Base-by-base conservation (phyloP, 2,797 vertebrate genomes). In the Setipinna tenuifilis region DNA sequence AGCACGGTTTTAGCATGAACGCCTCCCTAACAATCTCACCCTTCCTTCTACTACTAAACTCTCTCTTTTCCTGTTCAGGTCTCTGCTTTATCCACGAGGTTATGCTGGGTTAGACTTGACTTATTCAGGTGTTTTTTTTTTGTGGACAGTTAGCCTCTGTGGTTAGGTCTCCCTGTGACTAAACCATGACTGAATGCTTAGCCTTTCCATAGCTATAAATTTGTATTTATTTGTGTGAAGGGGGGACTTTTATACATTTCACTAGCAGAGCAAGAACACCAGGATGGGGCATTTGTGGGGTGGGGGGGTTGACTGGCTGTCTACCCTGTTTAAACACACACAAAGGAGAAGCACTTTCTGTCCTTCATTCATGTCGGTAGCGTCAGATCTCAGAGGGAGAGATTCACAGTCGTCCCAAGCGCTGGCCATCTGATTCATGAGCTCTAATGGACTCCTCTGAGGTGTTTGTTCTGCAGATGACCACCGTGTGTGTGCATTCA, bases 1-100 rank as follows among this genome's bases (percentile, higher is more conserved):
- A 81, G 81, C 61, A 68, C 61, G 83, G 71, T 81, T 19, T 82
- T 23, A 82, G 68, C 59, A 82, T 58, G 48, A 86, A 16, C 14
- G 10, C 50, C 50, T 3, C 10, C 14, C 50, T 16, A 54, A 41
- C 35, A 54, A 54, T 10, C 50, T 59, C 17, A 59, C 16, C 6
- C 58, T 59, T 5, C 23, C 83, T 10, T 25, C 21, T 28, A 68
- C 25, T 68, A 59, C 25, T 81, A 54, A 44, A 50, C 44, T 62
- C 59, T 50, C 83, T 85, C 16, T 14, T 44, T 68, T 54, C 81
- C 28, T 78, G 80, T 57, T 57, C 28, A 41, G 59, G 57, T 71
- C 54, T 87, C 83, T 61, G 81, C 41, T 6, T 54, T 41, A 65
- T 65, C 61, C n/a, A 11, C 61, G 6, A 65, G 1, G 61, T 25